Evolutionary conservation across 2,797 vertebrate genomes (phyloP).

Genomic region (Scomberomorus guttatus): DNA sequence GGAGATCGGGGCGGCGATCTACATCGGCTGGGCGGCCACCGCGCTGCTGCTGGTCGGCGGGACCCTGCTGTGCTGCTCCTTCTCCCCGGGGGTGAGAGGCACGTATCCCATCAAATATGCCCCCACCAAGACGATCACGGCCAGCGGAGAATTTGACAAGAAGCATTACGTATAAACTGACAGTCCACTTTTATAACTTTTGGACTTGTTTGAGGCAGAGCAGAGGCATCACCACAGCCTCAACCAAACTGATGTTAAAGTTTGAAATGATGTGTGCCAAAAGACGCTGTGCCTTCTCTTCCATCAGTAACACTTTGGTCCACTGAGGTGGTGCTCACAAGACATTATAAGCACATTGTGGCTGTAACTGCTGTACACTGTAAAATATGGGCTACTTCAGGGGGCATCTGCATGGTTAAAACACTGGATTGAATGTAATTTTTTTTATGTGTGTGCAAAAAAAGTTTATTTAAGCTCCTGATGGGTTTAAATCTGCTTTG

Average conservation of each 20-base stretch:
- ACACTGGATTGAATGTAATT: not conserved
- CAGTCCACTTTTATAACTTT: no score
- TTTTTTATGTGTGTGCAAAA: not conserved
- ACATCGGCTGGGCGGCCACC: constrained; percentile 93
- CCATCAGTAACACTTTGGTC: not conserved
- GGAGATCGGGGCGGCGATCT: constrained; percentile 95
- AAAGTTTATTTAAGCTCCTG: not conserved
- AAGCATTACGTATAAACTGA: constrained; percentile 90
- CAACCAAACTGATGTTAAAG: no score
- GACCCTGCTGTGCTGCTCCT: constrained; percentile 89
- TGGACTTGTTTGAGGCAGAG: not conserved
- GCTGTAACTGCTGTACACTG: not conserved
- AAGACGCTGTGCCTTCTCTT: not conserved
- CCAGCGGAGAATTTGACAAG: constrained; percentile 90
- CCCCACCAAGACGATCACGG: constrained; percentile 83
- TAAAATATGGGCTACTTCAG: not conserved
- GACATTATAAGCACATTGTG: fast-evolving
- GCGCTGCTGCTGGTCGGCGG: constrained; percentile 92
- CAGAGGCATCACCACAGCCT: no score
- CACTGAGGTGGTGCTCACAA: not conserved
- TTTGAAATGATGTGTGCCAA: not conserved
- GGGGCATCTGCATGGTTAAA: no score
- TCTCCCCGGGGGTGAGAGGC: constrained; percentile 77
- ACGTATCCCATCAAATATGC: constrained; percentile 89
- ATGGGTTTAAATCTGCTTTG: not conserved